Evolutionary conservation across 1,140 invertebrate genomes (phyloP).

Genomic region (Drosophila obscura): DNA sequence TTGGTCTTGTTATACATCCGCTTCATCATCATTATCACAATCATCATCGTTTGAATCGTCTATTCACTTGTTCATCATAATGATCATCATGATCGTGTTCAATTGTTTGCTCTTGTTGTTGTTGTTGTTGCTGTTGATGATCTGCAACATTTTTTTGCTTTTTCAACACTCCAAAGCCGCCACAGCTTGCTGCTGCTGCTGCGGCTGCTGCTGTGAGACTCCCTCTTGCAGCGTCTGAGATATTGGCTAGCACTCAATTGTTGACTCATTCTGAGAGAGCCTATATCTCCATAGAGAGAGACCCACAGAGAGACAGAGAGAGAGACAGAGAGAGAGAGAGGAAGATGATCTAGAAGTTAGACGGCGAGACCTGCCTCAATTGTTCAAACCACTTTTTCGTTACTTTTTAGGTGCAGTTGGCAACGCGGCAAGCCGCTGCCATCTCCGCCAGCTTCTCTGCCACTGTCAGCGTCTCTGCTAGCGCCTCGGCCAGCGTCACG

Average conservation of each 20-base stretch:
- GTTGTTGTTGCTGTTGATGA: constrained; percentile 44
- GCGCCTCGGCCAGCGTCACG: constrained; percentile 28
- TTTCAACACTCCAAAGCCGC: constrained; percentile 52
- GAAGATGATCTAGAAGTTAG: constrained; percentile 80
- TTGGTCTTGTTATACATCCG: constrained; percentile 71
- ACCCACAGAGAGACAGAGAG: constrained; percentile 11
- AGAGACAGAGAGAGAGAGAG: constrained; percentile 17
- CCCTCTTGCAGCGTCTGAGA: constrained; percentile 30
- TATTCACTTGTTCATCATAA: constrained; percentile 38
- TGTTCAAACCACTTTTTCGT: constrained; percentile 58
- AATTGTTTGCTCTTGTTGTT: constrained; percentile 33
- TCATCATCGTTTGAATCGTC: constrained; percentile 40
- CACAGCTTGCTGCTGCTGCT: no score
- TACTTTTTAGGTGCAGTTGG: constrained; percentile 72
- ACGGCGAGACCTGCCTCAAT: constrained; percentile 72
- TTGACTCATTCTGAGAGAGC: constrained; percentile 56
- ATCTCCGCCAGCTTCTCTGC: constrained; percentile 3
- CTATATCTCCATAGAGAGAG: background rate
- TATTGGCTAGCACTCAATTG: constrained; percentile 36
- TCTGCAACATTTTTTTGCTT: constrained; percentile 74
- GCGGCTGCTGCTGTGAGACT: background rate
- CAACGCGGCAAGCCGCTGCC: constrained; percentile 43
- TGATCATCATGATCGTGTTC: constrained; percentile 18
- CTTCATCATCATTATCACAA: constrained; percentile 5
- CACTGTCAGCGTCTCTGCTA: constrained; percentile 11